Evolutionary conservation across 2,797 vertebrate genomes (phyloP), one percentile per base, ranked within the genome.

Genomic region (Melanotaenia boesemani): DNA sequence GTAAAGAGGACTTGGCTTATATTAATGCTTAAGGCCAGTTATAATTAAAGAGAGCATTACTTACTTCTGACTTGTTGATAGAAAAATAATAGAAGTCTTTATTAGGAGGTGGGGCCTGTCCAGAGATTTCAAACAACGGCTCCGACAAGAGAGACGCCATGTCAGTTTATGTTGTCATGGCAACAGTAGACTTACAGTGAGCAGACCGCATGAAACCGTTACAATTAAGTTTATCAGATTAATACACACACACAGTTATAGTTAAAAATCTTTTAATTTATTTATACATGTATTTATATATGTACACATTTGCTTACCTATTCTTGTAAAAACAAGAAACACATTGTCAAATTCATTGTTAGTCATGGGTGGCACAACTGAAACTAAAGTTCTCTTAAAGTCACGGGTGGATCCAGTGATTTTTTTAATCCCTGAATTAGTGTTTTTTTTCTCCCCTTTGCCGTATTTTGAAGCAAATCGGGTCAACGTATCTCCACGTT

Each of bases 211-310:
- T 34, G 32, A 8, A 39, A 39, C 37, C 12, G 37, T 2, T 13
- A 39, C 37, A 6, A 13, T 2, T 6, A 39, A 11, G 37, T 12
- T 2, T 2, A 39, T 2, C 12, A 39, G 15, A 41, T 15, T 5
- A 15, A 3, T 1, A 70, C 20, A 36, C 56, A 70, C 22, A 39
- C 44, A 54, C 58, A 16, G 46, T 13, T 88, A 86, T 95, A 93
- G 90, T 94, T 95, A 95, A 95, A 95, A 95, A 94, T 94, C 93
- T 93, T 95, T 95, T 94, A 93, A 95, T 94, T 93, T 94, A 93
- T 95, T 94, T 94, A 93, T 94, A 95, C 92, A 95, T 94, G 90
- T 95, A 95, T 95, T 94, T 95, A 95, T 94, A 94, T 94, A 94
- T 95, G 91, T 94, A 95, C 93, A 95, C 90, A 93, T 87, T 90